Evolutionary conservation across 2,113 vertebrate genomes (phyloP), one percentile per base, ranked within the genome.

Genomic region (Podarcis cretensis): DNA sequence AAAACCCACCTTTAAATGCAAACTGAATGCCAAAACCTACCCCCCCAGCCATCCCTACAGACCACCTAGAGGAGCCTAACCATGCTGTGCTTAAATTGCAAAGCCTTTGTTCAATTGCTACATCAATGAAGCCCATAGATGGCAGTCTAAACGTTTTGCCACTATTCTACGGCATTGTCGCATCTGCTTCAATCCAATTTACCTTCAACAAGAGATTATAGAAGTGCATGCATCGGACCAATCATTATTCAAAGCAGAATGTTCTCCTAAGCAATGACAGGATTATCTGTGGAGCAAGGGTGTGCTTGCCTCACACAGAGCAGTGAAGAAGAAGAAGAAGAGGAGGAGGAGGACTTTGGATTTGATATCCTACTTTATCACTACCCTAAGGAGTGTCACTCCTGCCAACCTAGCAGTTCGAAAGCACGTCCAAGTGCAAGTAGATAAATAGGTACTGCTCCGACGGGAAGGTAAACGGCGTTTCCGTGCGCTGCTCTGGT

Each of bases 121-220:
- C 43, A 87, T 30, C 0, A 12, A 30, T 25, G 2, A 14, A 20
- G 90, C 87, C 83, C 76, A 85, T 1, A 95, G 95, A 93, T 93
- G 95, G 94, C 93, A 93, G 94, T 93, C 93, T 90, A 92, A 90
- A 93, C 93, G 84, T 90, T 94, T 89, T 65, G 87, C 54, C 94
- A 88, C 63, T 30, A 65, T 77, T 35, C 57, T 80, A 89, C 3
- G 27, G 0, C 8, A 0, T 3, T 48, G 68, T 73, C 21, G 2
- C 37, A 86, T 84, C 74, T 48, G 78, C 7, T 5, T 89, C 82
- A 65, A 74, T 87, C 79, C 65, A 35, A 54, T 66, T 71, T 73
- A 54, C 73, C 91, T 93, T 57, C 66, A 80, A 71, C 43, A 68
- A 88, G 90, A 92, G 93, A 89, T 93, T 94, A 86, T 88, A 82